Conservation (phyloP, 1,140 invertebrate genomes). For the Drosophila ercepeae region DNA sequence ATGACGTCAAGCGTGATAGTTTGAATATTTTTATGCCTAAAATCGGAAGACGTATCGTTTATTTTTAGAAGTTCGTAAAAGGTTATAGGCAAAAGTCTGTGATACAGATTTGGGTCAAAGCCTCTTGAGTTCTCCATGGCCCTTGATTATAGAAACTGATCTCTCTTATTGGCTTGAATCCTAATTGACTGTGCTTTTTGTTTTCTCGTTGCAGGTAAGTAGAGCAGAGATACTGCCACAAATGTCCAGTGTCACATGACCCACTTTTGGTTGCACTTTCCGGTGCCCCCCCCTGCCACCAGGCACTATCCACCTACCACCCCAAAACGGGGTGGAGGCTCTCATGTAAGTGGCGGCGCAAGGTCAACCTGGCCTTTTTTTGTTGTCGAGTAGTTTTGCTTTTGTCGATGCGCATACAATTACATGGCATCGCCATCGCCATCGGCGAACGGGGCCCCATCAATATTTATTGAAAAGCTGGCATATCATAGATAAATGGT, state of each 20-base stretch:
- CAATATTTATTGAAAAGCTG: constrained; percentile 68
- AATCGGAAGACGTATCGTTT: background rate
- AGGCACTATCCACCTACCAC: background rate
- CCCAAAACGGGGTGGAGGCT: constrained; percentile 1
- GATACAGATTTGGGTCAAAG: constrained; percentile 9
- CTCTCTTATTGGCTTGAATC: background rate
- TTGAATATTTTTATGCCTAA: background rate
- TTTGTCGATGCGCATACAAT: constrained; percentile 45
- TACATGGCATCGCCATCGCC: constrained; percentile 31
- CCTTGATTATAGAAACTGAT: constrained; percentile 1
- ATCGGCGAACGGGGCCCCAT: constrained; percentile 32
- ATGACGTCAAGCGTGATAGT: constrained; percentile 17
- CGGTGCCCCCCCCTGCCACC: constrained; percentile 3
- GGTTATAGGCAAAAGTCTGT: too few relatives aligned
- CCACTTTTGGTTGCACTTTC: constrained; percentile 50
- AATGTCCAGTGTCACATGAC: constrained; percentile 72
- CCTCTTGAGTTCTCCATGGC: background rate
- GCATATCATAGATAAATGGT: constrained; percentile 61
- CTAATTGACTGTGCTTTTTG: constrained; percentile 40
- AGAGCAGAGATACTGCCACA: constrained; percentile 55
- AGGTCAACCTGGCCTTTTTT: constrained; percentile 64
- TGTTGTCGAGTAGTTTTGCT: background rate
- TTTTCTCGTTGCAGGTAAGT: constrained; percentile 73
- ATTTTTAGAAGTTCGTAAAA: too few relatives aligned
- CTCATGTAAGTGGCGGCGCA: constrained; percentile 53